These are phyloP conservation scores for Ochotona curzoniae DNA, from an alignment of 2,113 vertebrate genomes.

Conservation along the genomic window DNA sequence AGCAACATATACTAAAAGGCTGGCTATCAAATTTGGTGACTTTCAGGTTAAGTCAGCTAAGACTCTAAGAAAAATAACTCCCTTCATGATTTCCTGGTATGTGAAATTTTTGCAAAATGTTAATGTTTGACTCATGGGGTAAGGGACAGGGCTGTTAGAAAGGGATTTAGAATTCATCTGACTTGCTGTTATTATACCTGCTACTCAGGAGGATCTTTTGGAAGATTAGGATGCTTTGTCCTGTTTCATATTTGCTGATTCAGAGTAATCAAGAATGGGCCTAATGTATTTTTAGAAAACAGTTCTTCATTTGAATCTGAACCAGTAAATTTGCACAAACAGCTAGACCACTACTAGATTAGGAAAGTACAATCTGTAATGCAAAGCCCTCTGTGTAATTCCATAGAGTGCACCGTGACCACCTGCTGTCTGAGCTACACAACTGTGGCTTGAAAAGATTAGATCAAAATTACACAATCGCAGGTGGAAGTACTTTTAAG, in stretches of 20 bases:
- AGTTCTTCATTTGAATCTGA: neutral
- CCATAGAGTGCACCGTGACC: neutral
- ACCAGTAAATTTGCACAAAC: neutral
- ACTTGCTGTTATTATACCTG: neutral
- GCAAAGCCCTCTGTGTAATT: neutral
- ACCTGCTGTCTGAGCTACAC: neutral
- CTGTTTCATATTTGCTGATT: neutral
- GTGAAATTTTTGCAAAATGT: conserved; percentile 35
- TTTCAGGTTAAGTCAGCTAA: neutral
- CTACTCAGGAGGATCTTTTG: neutral
- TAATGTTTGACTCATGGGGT: neutral
- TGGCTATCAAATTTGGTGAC: neutral
- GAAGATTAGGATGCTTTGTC: neutral
- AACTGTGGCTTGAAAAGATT: neutral
- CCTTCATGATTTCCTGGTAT: neutral
- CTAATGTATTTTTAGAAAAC: neutral
- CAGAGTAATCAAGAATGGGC: neutral
- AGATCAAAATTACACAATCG: neutral
- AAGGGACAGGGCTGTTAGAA: neutral
- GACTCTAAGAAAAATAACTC: neutral
- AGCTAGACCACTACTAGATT: neutral
- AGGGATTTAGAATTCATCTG: neutral
- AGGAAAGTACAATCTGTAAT: neutral
- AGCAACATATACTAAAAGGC: neutral
- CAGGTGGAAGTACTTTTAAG: neutral